Base-by-base conservation (phyloP, 2,113 vertebrate species). In the Micromys minutus region DNA sequence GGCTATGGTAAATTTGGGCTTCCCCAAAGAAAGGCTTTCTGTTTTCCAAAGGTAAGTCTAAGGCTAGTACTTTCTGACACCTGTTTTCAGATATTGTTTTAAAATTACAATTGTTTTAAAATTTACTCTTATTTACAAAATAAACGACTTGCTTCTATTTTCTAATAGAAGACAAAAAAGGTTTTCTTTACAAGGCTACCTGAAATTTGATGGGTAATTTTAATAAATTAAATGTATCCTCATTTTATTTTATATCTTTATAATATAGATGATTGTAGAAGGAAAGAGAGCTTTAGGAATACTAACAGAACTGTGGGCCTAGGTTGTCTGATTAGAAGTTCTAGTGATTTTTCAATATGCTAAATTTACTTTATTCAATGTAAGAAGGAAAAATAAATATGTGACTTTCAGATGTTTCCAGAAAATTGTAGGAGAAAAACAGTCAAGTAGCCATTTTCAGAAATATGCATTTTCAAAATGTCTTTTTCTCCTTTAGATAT, bases 21-120 rank as follows among this genome's bases (percentile, higher is more conserved):
- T 95, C 75, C 72, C 63, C 16, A 93, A 36, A 67, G 65, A 94
- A 93, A 94, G 65, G 0, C 71, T 29, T 80, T 83, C n/a, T 57
- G 31, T 39, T 92, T 42, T 67, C 76, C 47, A 17, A 71, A 91
- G 50, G 13, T 65, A 69, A 71, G 7, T 59, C 34, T 84, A 31
- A 92, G 88, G 71, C 9, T 13, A 42, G 4, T 69, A 83, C 72
- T 84, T 15, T 65, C 17, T 90, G 55, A 36, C 7, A 84, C 24
- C 74, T 92, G 47, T 36, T 90, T 95, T 92, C 75, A 91, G 42
- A 21, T 36, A 65, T n/a, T n/a, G n/a, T 90, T 87, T 90, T 80
- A 69, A 1, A 85, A 50, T 91, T 69, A 2, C 47, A 84, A n/a
- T n/a, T n/a, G n/a, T 90, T 87, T 90, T 80, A 69, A 1, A 85